These are phyloP conservation scores for Anolis carolinensis DNA, from an alignment of 2,113 vertebrate species.

Conservation along the genomic window DNA sequence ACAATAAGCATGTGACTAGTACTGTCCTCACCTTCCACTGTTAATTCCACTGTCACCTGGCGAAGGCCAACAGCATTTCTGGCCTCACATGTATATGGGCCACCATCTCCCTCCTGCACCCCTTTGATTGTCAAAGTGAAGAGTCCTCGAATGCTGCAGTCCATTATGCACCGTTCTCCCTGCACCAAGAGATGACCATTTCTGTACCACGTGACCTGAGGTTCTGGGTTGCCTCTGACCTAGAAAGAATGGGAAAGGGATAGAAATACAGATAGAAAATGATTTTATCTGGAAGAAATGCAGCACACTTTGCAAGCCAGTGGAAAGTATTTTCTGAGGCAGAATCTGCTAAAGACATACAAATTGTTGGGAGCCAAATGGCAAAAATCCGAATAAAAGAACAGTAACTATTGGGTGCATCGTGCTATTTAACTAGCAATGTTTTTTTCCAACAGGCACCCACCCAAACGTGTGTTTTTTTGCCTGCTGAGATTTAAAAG, in stretches of 20 bases:
- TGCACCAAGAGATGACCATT: slow-evolving; percentile 80
- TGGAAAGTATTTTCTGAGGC: slow-evolving; percentile 63
- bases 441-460: slow-evolving; percentile 13
- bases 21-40: slow-evolving; percentile 81
- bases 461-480: neutral
- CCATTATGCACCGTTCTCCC: slow-evolving; percentile 74
- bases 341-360: slow-evolving; percentile 62
- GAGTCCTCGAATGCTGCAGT: slow-evolving; percentile 77
- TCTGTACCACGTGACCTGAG: slow-evolving; percentile 88
- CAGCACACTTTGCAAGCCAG: slow-evolving; percentile 43
- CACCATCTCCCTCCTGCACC: slow-evolving; percentile 80
- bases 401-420: slow-evolving; percentile 36
- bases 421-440: slow-evolving; percentile 49
- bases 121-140: slow-evolving; percentile 85
- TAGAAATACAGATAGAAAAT: slow-evolving; percentile 44
- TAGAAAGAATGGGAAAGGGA: slow-evolving; percentile 60
- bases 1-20: neutral
- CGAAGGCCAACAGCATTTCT: slow-evolving; percentile 83
- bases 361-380: slow-evolving; percentile 59
- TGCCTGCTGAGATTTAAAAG: neutral
- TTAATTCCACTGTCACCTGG: slow-evolving; percentile 89
- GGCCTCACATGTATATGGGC: slow-evolving; percentile 90
- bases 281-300: slow-evolving; percentile 64
- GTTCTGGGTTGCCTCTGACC: slow-evolving; percentile 89
- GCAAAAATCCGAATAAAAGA: slow-evolving; percentile 47